Base-by-base conservation (phyloP, 2,797 vertebrate species). In the Graptemys geographica region DNA sequence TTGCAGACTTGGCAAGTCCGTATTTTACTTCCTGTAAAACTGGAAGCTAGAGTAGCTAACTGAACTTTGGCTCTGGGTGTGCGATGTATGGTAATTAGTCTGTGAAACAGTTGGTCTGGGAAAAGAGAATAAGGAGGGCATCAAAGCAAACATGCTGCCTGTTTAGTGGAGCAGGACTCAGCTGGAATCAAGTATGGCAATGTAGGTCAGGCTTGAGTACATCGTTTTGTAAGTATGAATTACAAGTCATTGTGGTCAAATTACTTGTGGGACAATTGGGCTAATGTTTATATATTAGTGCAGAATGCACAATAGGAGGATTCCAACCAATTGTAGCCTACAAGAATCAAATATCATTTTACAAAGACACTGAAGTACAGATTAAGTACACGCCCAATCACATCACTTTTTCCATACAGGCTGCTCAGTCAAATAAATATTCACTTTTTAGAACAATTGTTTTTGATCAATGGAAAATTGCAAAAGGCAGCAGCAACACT, bases 1-100 rank as follows among this genome's bases (percentile, higher is more conserved):
- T 7, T 92, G 84, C n/a, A 65, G 81, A 56, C 53, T 91, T 92
- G 65, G 89, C 92, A 92, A 81, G 88, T 76, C 41, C 21, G 1
- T 87, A n/a, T 92, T 92, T 79, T 97, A 93, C 86, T 95, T 97
- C 92, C 96, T 91, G 80, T n/a, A 16, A 84, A 92, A 81, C 56
- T 84, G 87, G 94, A 96, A 95, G 65, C 86, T 1, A 0, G 88
- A 94, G 85, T 78, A 92, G 51, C 83, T 93, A 4, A 21, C 65
- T 49, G 92, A 65, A 90, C 89, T 96, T 95, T 88, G 7, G 27
- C 81, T 74, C 28, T 84, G 16, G 8, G 4, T 76, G 9, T 88
- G 49, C 13, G 90, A 79, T 53, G 23, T 81, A 16, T 78, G 59
- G 76, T 85, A 79, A 86, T 90, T 90, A 94, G 79, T 92, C 79